Percentiles rank a stretch among this genome's conserved stretches.
phyloP scores from a whole-genome alignment of 2,797 vertebrate genomes.

The Syndactyla subalaris region DNA sequence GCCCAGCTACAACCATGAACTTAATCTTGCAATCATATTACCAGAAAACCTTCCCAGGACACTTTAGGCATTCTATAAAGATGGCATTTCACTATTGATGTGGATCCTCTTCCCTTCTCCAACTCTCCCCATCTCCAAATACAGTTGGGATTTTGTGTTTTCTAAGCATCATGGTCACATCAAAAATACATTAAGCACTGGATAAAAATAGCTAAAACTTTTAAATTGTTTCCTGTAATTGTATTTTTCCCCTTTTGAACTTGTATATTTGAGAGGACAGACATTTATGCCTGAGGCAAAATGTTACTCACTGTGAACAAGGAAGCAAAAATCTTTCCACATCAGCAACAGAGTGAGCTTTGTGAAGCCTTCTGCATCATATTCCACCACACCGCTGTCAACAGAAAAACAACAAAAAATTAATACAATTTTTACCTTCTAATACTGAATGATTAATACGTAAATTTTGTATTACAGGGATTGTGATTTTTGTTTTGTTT shows the following conservation, averaged over 20 bases:
- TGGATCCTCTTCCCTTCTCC: not conserved
- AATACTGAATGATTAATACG: not conserved
- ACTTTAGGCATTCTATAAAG: not conserved
- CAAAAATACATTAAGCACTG: constrained; percentile 21
- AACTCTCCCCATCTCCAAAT: not conserved
- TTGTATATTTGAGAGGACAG: constrained; percentile 35
- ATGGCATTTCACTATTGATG: not conserved
- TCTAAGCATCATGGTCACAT: not conserved
- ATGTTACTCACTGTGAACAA: constrained; percentile 92
- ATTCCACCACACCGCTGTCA: constrained; percentile 94
- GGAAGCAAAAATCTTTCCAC: constrained; percentile 98
- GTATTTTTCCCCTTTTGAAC: constrained; percentile 47
- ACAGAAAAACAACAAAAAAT: constrained; percentile 1
- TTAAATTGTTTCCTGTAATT: constrained; percentile 43
- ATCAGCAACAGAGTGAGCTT: constrained; percentile 96
- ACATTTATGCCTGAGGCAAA: constrained; percentile 49
- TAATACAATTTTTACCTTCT: not conserved
- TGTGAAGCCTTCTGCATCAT: constrained; percentile 97
- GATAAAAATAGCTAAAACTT: constrained; percentile 46
- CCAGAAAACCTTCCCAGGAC: not conserved
- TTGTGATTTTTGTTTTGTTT: not conserved
- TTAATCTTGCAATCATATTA: not conserved
- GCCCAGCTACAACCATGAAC: not conserved
- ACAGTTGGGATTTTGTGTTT: not conserved
- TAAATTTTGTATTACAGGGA: not conserved